A percentile compares a stretch with the other conserved stretches of the same genome.
Conservation (phyloP, 1,140 invertebrate genomes). For the Sitobion miscanthi region DNA sequence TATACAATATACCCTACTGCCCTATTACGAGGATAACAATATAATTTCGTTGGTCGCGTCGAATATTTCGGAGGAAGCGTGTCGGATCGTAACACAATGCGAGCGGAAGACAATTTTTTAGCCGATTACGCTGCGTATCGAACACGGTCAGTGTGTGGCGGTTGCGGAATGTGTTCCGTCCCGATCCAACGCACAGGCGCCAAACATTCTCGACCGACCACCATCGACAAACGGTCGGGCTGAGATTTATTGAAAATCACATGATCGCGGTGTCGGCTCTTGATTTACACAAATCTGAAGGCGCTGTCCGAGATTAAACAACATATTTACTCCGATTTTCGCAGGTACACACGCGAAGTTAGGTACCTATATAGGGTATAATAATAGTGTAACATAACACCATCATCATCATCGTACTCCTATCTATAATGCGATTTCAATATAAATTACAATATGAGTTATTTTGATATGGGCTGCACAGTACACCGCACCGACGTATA, state of each 20-base stretch:
- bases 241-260: neutral
- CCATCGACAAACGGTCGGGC: neutral
- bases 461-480: neutral
- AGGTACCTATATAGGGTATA: neutral
- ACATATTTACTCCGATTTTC: neutral
- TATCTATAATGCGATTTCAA: neutral
- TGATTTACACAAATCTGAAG: neutral
- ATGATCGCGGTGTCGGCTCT: neutral
- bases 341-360: neutral
- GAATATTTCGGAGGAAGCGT: slow-evolving; percentile 4
- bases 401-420: no score
- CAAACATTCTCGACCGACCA: no score
- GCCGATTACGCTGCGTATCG: neutral
- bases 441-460: neutral
- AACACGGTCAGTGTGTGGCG: neutral
- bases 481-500: neutral
- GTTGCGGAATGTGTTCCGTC: neutral
- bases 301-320: neutral
- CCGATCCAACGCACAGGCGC: neutral
- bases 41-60: neutral
- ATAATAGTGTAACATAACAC: no score
- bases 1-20: neutral
- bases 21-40: neutral
- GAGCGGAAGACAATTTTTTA: neutral
- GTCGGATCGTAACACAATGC: neutral